Evolutionary conservation across 2,888 invertebrate genomes (phyloP).

Genomic region (Nephrotoma appendiculata): DNA sequence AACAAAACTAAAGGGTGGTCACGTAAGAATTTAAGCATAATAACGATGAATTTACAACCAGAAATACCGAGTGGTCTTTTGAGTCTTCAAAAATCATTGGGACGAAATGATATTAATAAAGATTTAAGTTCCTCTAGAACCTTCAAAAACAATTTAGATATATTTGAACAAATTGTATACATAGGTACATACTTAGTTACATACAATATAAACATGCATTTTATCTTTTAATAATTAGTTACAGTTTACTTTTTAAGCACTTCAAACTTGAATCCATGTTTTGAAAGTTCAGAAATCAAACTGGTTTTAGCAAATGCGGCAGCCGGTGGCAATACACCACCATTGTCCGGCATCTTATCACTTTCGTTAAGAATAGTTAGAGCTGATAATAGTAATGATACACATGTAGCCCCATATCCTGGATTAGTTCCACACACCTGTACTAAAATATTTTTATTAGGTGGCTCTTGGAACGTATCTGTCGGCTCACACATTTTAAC

Average conservation of each 20-base stretch:
- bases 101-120: too few species aligned
- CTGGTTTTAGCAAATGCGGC: slow-evolving; percentile 72
- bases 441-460: slow-evolving; percentile 48
- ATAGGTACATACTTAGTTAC: too few species aligned
- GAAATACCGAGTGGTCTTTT: too few species aligned
- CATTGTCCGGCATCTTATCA: slow-evolving; percentile 64
- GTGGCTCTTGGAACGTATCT: slow-evolving; percentile 34
- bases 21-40: too few species aligned
- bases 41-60: too few species aligned
- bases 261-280: slow-evolving; percentile 59
- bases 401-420: slow-evolving; percentile 73
- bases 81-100: too few species aligned
- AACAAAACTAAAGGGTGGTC: too few species aligned
- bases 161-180: too few species aligned
- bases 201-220: too few species aligned
- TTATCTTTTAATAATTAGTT: too few species aligned
- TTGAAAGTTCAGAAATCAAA: slow-evolving; percentile 55
- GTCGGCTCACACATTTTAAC: slow-evolving; percentile 41
- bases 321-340: slow-evolving; percentile 78
- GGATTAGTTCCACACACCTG: slow-evolving; percentile 35
- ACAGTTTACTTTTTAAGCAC: slow-evolving; percentile 25
- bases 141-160: too few species aligned
- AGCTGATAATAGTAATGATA: slow-evolving; percentile 56
- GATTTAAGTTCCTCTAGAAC: too few species aligned
- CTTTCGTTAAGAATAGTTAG: slow-evolving; percentile 58